Evolutionary conservation across 2,888 invertebrate genomes (phyloP), one percentile per base, ranked within the genome.

Genomic region (Thereva nobilitata): DNA sequence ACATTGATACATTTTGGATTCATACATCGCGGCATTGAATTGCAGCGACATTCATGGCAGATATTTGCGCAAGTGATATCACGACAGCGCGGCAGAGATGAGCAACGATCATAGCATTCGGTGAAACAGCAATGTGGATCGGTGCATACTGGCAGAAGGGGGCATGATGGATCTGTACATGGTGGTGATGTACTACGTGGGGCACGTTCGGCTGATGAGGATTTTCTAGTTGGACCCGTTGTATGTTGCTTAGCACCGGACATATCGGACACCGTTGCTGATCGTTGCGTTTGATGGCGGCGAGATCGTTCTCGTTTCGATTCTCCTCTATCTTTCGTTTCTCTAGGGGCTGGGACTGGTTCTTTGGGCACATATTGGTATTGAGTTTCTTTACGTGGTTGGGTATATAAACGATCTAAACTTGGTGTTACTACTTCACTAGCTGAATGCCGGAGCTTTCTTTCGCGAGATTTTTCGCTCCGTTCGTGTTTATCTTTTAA

Each of bases 221-320:
- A 80, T 71, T 80, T 80, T 3, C 79, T 76, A 38, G 53, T 44
- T 37, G 75, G 73, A 35, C 70, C 64, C 34, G 74, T 70, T 42
- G 74, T 74, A 44, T 75, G 73, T 8, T 75, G 76, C 50, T 76
- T 76, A 4, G 75, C 74, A 5, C 66, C 71, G 64, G 77, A 76
- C 78, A 81, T 81, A 68, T 81, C 81, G 9, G 80, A 77, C 6
- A 81, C 80, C 12, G 81, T 81, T 54, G 81, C 81, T 4, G 81
- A 81, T 52, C 81, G 77, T 66, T 81, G 81, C 38, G 81, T 81
- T 71, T 81, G 81, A 72, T 80, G 79, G 67, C 80, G 79, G 7
- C 81, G 74, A 23, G 80, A 80, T 5, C 80, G 76, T 67, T 80
- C 80, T 71, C 80, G 79, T 66, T 80, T 79, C n/a, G 80, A 74